A percentile compares a stretch with the other conserved stretches of the same genome.
These are phyloP conservation scores for Nymphicus hollandicus DNA, from an alignment of 2,113 vertebrate species.

Conservation along the genomic window DNA sequence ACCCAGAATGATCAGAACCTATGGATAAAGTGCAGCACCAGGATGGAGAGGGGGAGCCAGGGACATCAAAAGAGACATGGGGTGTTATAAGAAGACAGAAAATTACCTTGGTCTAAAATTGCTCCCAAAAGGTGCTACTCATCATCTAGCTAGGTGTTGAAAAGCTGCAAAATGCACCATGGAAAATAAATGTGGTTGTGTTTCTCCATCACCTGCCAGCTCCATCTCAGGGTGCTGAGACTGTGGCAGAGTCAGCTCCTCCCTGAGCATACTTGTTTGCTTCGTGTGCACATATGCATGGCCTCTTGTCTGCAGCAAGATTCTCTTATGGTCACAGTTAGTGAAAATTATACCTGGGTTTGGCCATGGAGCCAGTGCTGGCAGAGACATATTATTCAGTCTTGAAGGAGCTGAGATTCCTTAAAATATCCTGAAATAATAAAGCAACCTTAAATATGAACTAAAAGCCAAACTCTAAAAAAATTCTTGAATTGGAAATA, in stretches of 20 bases:
- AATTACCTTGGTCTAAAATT: not conserved
- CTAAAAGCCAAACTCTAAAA: not conserved
- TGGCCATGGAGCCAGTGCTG: not conserved
- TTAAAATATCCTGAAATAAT: not conserved
- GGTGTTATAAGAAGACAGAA: not conserved
- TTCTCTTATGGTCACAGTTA: not conserved
- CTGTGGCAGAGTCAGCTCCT: not conserved
- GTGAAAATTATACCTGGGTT: not conserved
- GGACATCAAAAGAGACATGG: not conserved
- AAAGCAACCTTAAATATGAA: not conserved
- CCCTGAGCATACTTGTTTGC: not conserved
- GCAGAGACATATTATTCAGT: not conserved
- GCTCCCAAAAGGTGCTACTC: not conserved
- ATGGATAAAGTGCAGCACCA: not conserved
- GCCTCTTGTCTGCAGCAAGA: not conserved
- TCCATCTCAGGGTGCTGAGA: not conserved
- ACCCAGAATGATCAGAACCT: not conserved
- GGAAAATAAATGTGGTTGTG: not conserved
- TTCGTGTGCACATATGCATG: not conserved
- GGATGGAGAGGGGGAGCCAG: not conserved
- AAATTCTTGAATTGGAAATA: fast-evolving
- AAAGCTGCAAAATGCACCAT: not conserved
- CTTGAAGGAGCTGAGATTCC: not conserved
- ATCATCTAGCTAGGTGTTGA: not conserved
- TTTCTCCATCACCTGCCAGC: not conserved